A percentile compares a stretch with the other conserved stretches of the same genome.
Conservation (phyloP, 2,888 invertebrate species). For the Spicauda simplicius region DNA sequence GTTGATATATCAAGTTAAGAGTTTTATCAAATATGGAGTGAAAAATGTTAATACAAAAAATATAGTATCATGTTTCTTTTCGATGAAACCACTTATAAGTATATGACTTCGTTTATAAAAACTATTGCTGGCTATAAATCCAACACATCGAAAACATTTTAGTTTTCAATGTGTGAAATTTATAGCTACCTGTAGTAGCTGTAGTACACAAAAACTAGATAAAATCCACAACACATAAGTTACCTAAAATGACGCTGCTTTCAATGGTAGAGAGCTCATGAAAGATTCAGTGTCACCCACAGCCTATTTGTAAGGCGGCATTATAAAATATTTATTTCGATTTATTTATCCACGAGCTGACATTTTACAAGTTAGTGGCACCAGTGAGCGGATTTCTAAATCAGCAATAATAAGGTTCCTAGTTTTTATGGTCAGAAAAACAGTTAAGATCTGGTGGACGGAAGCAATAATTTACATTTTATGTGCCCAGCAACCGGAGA, state of each 20-base stretch:
- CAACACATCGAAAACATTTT: too few species aligned
- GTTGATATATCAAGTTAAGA: too few species aligned
- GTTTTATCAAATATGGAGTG: too few species aligned
- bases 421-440: constrained; percentile 20
- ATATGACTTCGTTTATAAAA: too few species aligned
- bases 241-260: constrained; percentile 25
- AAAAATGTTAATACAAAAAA: too few species aligned
- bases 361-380: constrained; percentile 18
- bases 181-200: too few species aligned
- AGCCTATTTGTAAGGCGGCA: constrained; percentile 30
- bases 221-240: constrained; percentile 6
- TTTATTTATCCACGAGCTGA: constrained; percentile 25
- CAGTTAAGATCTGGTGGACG: constrained; percentile 10
- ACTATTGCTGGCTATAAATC: too few species aligned
- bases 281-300: constrained; percentile 30
- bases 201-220: background rate
- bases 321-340: constrained; percentile 30
- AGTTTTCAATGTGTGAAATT: too few species aligned
- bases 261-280: constrained; percentile 29
- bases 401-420: constrained; percentile 17
- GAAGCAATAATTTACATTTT: constrained; percentile 41
- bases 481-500: constrained; percentile 32
- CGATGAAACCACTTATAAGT: too few species aligned
- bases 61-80: too few species aligned
- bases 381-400: constrained; percentile 14